Evolutionary conservation across 2,113 vertebrate genomes (phyloP).

Genomic region (Cephalophus harveyi): DNA sequence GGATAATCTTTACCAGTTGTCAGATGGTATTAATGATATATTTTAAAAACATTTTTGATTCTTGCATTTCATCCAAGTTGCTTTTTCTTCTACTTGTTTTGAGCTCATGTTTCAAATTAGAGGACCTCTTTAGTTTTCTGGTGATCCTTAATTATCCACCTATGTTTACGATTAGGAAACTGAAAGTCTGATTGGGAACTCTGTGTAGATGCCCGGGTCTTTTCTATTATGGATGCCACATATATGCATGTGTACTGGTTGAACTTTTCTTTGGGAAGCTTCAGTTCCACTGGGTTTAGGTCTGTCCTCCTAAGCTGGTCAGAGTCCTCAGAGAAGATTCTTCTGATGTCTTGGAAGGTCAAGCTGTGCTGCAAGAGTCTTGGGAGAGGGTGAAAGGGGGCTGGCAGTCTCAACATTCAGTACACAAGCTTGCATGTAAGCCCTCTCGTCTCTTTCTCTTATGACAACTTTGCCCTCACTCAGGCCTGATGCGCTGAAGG

Average conservation of each 20-base stretch:
- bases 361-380: not conserved
- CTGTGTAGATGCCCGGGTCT: not conserved
- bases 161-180: not conserved
- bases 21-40: not conserved
- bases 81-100: not conserved
- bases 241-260: not conserved
- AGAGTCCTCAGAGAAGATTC: not conserved
- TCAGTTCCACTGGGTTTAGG: not conserved
- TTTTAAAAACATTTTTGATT: not conserved
- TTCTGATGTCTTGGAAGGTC: not conserved
- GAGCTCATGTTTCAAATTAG: not conserved
- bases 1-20: not conserved
- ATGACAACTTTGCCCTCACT: not conserved
- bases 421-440: not conserved
- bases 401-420: not conserved
- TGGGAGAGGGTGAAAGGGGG: not conserved
- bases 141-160: not conserved
- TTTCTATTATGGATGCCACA: not conserved
- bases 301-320: not conserved
- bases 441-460: not conserved
- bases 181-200: not conserved
- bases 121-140: not conserved
- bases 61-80: not conserved
- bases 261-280: not conserved
- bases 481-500: not conserved